These are phyloP conservation scores for Erinaceus europaeus DNA, from an alignment of 2,113 vertebrate genomes.

Conservation along the genomic window DNA sequence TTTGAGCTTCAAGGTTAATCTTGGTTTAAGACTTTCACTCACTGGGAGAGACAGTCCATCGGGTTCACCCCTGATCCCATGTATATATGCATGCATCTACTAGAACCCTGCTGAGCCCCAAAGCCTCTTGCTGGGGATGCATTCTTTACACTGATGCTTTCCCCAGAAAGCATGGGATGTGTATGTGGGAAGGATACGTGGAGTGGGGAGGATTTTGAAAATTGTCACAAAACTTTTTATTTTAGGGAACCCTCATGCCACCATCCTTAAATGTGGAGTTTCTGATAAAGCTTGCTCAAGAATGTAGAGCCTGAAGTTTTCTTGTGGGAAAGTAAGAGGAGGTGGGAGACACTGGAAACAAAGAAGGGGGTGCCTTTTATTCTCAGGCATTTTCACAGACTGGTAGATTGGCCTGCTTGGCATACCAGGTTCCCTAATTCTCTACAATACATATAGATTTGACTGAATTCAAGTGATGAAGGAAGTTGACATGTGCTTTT, in stretches of 20 bases:
- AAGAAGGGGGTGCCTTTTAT: background rate
- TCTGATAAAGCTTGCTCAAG: slow-evolving; percentile 64
- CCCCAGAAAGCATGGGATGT: slow-evolving; percentile 45
- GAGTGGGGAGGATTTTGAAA: slow-evolving; percentile 57
- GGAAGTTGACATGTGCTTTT: background rate
- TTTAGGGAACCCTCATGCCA: slow-evolving; percentile 60
- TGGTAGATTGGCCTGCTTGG: background rate
- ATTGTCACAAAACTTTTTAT: slow-evolving; percentile 68
- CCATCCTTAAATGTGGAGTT: slow-evolving; percentile 64
- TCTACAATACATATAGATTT: slow-evolving; percentile 5
- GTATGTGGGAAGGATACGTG: slow-evolving; percentile 60
- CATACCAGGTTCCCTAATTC: background rate
- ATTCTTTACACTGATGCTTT: slow-evolving; percentile 58
- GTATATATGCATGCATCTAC: slow-evolving; percentile 70
- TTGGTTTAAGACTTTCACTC: slow-evolving; percentile 83
- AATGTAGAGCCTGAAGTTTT: slow-evolving; percentile 22
- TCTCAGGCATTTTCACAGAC: background rate
- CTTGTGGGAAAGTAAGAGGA: background rate
- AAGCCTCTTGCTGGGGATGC: slow-evolving; percentile 66
- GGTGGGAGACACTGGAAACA: slow-evolving; percentile 3
- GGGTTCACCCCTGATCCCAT: slow-evolving; percentile 67
- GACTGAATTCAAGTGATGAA: background rate
- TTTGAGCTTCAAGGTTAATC: slow-evolving; percentile 88
- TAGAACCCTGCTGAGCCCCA: slow-evolving; percentile 69
- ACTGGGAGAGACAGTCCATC: slow-evolving; percentile 77